Percentiles rank a stretch among this genome's conserved stretches.
Conservation (phyloP, 2,888 invertebrate genomes). For the Scaptodrosophila latifasciaeformis region DNA sequence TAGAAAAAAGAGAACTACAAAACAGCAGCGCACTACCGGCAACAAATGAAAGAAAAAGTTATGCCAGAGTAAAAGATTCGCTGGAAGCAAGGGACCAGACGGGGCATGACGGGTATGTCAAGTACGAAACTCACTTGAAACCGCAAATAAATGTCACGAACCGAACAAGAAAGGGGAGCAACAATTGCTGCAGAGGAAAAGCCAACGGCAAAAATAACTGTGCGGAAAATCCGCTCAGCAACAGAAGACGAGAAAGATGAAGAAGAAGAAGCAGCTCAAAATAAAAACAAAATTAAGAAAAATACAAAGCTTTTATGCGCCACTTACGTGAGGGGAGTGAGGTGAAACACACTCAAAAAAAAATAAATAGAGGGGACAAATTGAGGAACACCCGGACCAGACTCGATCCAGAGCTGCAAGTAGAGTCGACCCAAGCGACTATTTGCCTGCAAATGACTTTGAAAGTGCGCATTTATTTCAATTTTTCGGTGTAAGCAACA, state of each 20-base stretch:
- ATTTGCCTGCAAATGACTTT: slow-evolving; percentile 57
- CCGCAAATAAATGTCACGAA: slow-evolving; percentile 65
- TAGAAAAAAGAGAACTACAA: slow-evolving; percentile 3
- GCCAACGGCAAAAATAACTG: slow-evolving; percentile 43
- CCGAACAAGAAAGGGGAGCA: slow-evolving; percentile 38
- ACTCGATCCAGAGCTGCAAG: neutral
- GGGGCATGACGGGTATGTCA: no score
- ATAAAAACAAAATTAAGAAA: slow-evolving; percentile 38
- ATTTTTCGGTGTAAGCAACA: slow-evolving; percentile 30
- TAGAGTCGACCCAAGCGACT: slow-evolving; percentile 28
- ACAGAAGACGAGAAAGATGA: slow-evolving; percentile 12
- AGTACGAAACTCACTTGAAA: slow-evolving; percentile 42
- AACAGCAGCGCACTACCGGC: slow-evolving; percentile 27
- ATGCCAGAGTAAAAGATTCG: no score
- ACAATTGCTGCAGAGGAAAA: slow-evolving; percentile 51
- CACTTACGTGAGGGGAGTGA: slow-evolving; percentile 23
- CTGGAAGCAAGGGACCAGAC: no score
- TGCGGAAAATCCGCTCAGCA: slow-evolving; percentile 47
- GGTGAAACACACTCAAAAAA: neutral
- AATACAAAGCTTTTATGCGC: slow-evolving; percentile 35
- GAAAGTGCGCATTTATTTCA: slow-evolving; percentile 58
- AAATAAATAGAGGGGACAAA: neutral
- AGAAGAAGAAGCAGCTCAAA: neutral
- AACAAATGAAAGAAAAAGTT: slow-evolving; percentile 19
- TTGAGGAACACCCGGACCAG: neutral